Evolutionary conservation across 2,113 vertebrate genomes (phyloP).

Genomic region (Hypocryptadius cinnamomeus): DNA sequence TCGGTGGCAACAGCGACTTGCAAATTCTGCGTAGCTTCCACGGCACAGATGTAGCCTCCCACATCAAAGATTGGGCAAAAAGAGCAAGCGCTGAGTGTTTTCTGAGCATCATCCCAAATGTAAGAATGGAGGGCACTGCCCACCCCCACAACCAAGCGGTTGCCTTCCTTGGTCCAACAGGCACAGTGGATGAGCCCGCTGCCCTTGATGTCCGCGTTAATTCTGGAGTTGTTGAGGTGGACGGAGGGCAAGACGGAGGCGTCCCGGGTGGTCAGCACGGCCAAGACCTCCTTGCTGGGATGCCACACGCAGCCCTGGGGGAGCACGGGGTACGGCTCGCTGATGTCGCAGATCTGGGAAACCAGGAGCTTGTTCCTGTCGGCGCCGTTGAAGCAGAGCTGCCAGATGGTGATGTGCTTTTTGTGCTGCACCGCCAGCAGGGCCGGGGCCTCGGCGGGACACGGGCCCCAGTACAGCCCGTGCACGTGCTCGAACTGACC

Average conservation of each 20-base stretch:
- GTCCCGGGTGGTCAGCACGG: constrained; percentile 80
- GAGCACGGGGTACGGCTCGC: constrained; percentile 81
- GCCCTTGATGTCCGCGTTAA: constrained; percentile 77
- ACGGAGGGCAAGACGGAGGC: constrained; percentile 80
- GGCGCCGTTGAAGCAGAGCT: constrained; percentile 76
- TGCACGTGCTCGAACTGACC: constrained; percentile 89
- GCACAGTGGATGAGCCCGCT: constrained; percentile 84
- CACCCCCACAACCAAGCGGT: constrained; percentile 84
- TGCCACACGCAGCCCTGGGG: constrained; percentile 90
- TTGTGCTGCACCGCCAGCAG: constrained; percentile 88
- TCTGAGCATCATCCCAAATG: constrained; percentile 87
- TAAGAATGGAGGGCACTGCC: constrained; percentile 87
- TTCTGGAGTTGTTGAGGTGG: constrained; percentile 73
- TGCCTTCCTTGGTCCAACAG: constrained; percentile 91
- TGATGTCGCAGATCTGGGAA: constrained; percentile 85
- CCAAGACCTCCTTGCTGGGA: constrained; percentile 80
- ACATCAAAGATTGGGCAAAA: constrained; percentile 86
- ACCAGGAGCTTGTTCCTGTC: constrained; percentile 87
- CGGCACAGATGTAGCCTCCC: constrained; percentile 80
- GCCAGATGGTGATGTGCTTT: constrained; percentile 86
- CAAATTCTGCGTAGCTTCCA: constrained; percentile 74
- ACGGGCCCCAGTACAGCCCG: constrained; percentile 83
- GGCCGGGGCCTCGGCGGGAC: constrained; percentile 73
- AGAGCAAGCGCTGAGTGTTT: constrained; percentile 76
- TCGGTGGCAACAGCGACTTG: constrained; percentile 87